A percentile compares a stretch with the other conserved stretches of the same genome.
These are phyloP conservation scores for Aphaenogaster ashmeadi DNA, from an alignment of 1,140 invertebrate species.

Conservation along the genomic window DNA sequence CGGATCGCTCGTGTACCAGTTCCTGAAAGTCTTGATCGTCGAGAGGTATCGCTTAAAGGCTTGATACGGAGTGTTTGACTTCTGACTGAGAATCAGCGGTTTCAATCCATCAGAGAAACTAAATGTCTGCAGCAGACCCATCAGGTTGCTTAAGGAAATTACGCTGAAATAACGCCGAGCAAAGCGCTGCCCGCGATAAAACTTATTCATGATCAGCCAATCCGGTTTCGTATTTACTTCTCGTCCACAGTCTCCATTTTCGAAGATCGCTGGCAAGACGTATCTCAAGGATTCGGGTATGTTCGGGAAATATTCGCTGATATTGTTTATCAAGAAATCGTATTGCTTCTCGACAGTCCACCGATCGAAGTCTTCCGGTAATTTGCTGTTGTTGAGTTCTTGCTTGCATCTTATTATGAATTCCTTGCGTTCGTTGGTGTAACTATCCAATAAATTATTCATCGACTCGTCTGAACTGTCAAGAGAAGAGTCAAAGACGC, in stretches of 20 bases:
- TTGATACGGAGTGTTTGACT: conserved; percentile 88
- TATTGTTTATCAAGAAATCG: not conserved
- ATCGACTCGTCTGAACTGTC: not conserved
- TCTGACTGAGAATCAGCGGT: conserved; percentile 89
- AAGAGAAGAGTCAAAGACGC: not conserved
- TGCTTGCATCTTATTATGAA: conserved; percentile 7
- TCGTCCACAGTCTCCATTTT: conserved; percentile 45
- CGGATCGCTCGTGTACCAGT: conserved; percentile 87
- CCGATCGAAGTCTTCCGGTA: conserved; percentile 12
- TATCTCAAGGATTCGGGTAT: conserved; percentile 33
- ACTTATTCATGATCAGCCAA: conserved; percentile 83
- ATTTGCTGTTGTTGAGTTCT: not conserved
- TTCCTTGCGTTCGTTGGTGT: not conserved
- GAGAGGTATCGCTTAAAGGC: conserved; percentile 92
- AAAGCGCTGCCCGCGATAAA: conserved; percentile 90
- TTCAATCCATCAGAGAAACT: conserved; percentile 89
- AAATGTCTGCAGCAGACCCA: conserved; percentile 89
- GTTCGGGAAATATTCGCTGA: conserved; percentile 23
- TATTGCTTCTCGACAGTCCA: conserved; percentile 11
- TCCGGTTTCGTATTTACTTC: conserved; percentile 68
- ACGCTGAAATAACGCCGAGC: conserved; percentile 89
- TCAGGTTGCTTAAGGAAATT: conserved; percentile 88
- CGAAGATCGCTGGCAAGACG: conserved; percentile 4
- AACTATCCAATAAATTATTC: not conserved
- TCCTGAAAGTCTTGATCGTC: conserved; percentile 84